Conservation (phyloP, 1,140 invertebrate species). For the Drosophila orosa region DNA sequence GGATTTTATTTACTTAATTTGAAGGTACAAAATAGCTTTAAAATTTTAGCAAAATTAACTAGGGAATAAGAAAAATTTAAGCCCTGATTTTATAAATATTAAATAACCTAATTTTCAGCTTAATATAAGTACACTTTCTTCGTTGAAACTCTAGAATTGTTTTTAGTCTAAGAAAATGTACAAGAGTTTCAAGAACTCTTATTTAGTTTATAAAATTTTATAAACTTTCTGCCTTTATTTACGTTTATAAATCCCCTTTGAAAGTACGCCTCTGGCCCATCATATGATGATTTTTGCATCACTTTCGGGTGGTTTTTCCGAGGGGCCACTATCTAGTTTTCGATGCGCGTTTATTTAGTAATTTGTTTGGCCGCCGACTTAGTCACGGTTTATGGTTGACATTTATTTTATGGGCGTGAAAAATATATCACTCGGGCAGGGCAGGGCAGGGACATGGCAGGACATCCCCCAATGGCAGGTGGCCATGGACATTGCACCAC, state of each 20-base stretch:
- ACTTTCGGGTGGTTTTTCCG: conserved; percentile 18
- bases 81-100: background rate
- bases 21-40: rapidly evolving
- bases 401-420: conserved; percentile 82
- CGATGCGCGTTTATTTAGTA: conserved; percentile 73
- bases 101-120: background rate
- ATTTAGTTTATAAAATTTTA: too few relatives aligned
- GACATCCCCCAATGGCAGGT: conserved; percentile 46
- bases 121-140: background rate
- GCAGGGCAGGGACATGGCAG: background rate
- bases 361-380: conserved; percentile 75
- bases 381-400: conserved; percentile 76
- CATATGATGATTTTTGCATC: conserved; percentile 27
- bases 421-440: conserved; percentile 64
- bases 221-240: background rate
- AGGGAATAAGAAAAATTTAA: too few relatives aligned
- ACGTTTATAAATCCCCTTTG: background rate
- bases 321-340: conserved; percentile 24
- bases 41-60: background rate
- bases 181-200: background rate
- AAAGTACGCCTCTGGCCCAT: background rate
- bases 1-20: background rate
- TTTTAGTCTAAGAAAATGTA: background rate
- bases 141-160: background rate
- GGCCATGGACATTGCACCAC: conserved; percentile 39